Base-by-base conservation (phyloP, 2,888 invertebrate genomes). In the Adelphocoris suturalis region DNA sequence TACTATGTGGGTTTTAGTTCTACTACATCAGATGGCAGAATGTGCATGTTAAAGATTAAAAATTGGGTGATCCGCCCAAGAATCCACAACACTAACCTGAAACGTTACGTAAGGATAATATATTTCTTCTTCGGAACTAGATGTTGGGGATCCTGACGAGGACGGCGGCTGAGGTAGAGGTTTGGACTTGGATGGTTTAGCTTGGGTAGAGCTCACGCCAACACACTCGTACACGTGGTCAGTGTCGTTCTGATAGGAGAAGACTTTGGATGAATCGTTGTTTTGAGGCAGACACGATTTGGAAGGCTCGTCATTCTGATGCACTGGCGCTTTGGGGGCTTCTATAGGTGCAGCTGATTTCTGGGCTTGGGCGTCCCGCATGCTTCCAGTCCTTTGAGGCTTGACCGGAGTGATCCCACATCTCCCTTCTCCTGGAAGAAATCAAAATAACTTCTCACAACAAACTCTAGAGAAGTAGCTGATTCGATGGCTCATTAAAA, bases 341-440 rank as follows among this genome's bases (percentile, higher is more conserved):
- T 48, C 81, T 28, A 55, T 47, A 47, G 76, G 46, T 0, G 46
- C 46, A 19, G 37, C n/a, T 4, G 37, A 46, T 47, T 78, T 37
- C 27, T 84, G 55, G 13, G 52, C 84, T 5, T 76, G 78, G 3
- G 90, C 86, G 47, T 92, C 97, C 92, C 97, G 94, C 96, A 97
- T 97, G 93, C 97, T 97, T 78, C 97, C 97, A 23, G 97, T 97
- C 91, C 97, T 94, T 93, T 97, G 97, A 19, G 97, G 97, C 93
- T 97, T 98, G 90, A 96, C 95, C 16, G 97, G 97, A 86, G 97
- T 97, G 95, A 90, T 96, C 95, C 93, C 97, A 90, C 91, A 97
- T 93, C 97, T 95, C 92, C 97, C 96, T 94, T 97, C 97, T 93
- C 97, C 96, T 96, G 93, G 93, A 93, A 82, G 52, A 82, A 52